These are phyloP conservation scores for Temnothorax longispinosus DNA, from an alignment of 1,140 invertebrate genomes.

Conservation along the genomic window DNA sequence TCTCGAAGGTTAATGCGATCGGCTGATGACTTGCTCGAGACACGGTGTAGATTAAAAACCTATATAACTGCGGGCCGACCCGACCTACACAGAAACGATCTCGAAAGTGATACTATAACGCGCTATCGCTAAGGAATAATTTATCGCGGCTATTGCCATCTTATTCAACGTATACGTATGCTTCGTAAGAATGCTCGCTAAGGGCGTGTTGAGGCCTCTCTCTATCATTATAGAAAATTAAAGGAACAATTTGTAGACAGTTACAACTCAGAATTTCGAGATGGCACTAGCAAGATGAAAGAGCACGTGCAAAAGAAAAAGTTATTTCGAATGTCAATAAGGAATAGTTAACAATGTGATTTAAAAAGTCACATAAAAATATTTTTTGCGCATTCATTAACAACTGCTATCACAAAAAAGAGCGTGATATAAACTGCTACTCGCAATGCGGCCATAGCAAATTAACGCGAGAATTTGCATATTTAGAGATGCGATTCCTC, in stretches of 20 bases:
- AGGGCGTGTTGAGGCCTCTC: background rate
- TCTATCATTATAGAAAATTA: slow-evolving; percentile 39
- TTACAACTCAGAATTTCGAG: background rate
- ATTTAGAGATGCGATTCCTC: background rate
- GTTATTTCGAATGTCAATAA: background rate
- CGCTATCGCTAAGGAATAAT: slow-evolving; percentile 52
- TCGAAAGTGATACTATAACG: slow-evolving; percentile 53
- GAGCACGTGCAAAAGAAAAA: background rate
- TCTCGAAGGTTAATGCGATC: slow-evolving; percentile 62
- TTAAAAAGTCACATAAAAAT: background rate
- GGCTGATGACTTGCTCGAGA: slow-evolving; percentile 59
- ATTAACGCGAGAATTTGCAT: slow-evolving; percentile 9
- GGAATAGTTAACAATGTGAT: background rate
- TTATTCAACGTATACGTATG: background rate
- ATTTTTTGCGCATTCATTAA: too few species aligned
- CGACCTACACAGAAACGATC: slow-evolving; percentile 50
- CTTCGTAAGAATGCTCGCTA: slow-evolving; percentile 10
- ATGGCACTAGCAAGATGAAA: background rate
- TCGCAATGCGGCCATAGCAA: background rate
- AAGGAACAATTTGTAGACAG: background rate
- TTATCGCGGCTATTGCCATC: slow-evolving; percentile 29
- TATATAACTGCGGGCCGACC: slow-evolving; percentile 41
- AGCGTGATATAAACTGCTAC: background rate
- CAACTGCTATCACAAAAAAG: background rate
- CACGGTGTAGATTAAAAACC: slow-evolving; percentile 59